These are phyloP conservation scores for Oceanodroma leucorhoa DNA, from an alignment of 2,797 vertebrate genomes.

Conservation along the genomic window DNA sequence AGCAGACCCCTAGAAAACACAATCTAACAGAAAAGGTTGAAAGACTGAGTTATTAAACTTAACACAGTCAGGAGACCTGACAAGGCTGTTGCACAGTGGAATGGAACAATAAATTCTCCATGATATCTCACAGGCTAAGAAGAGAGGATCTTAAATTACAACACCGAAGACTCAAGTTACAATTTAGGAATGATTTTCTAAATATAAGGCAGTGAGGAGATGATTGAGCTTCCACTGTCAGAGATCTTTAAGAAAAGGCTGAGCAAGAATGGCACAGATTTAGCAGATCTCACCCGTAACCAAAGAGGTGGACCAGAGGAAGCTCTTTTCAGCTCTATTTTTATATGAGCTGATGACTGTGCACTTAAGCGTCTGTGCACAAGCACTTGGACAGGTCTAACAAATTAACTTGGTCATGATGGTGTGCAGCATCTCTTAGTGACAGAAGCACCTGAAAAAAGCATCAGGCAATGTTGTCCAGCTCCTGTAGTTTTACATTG, in stretches of 20 bases:
- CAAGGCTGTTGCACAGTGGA: constrained; percentile 6
- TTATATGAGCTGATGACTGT: not conserved
- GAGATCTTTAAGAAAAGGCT: not conserved
- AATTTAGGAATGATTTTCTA: constrained; percentile 26
- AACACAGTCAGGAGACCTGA: constrained; percentile 13
- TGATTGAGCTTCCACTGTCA: not conserved
- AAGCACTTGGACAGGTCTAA: constrained; percentile 31
- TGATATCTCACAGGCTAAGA: constrained; percentile 1
- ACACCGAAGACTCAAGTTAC: constrained; percentile 6
- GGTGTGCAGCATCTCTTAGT: constrained; percentile 11
- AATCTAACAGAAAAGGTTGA: constrained; percentile 22
- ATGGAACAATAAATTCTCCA: constrained; percentile 46
- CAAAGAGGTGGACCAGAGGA: not conserved
- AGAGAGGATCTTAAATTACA: constrained; percentile 27
- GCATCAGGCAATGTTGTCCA: constrained; percentile 22
- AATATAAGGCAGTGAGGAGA: not conserved
- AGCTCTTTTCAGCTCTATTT: constrained; percentile 25
- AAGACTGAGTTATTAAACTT: constrained; percentile 20
- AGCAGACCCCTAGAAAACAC: not conserved
- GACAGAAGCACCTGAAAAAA: constrained; percentile 49
- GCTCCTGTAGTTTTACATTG: constrained; percentile 34
- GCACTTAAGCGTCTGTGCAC: constrained; percentile 19
- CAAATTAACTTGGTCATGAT: constrained; percentile 52
- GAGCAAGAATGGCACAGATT: not conserved
- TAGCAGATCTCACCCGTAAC: not conserved